Evolutionary conservation across 2,888 invertebrate genomes (phyloP).

Genomic region (Parnassius glacialis): DNA sequence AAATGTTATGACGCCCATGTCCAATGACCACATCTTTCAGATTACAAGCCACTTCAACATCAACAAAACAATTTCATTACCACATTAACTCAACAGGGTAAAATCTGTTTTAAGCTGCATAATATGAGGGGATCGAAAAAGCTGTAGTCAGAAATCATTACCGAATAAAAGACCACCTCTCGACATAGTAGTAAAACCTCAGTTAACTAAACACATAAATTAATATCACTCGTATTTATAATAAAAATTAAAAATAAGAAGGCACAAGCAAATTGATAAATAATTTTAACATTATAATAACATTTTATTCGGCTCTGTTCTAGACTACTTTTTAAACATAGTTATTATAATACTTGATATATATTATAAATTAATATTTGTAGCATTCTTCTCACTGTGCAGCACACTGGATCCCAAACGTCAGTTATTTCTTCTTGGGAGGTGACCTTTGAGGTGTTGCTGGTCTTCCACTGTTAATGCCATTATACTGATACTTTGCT

Average conservation of each 20-base stretch:
- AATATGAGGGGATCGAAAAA: constrained; percentile 67
- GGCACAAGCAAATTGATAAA: constrained; percentile 78
- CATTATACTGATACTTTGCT: constrained; percentile 98
- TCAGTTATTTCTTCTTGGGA: constrained; percentile 86
- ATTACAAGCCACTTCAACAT: constrained; percentile 65
- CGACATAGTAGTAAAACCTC: constrained; percentile 44
- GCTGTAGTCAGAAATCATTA: constrained; percentile 63
- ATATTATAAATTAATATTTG: constrained; percentile 68
- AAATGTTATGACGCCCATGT: constrained; percentile 62
- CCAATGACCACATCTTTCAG: constrained; percentile 74
- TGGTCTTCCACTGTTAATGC: constrained; percentile 92
- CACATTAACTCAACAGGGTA: constrained; percentile 48
- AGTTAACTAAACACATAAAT: constrained; percentile 75
- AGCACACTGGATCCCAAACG: constrained; percentile 72
- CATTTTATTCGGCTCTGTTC: constrained; percentile 70
- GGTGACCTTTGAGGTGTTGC: constrained; percentile 91
- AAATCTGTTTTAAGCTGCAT: constrained; percentile 56
- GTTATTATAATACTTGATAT: constrained; percentile 76
- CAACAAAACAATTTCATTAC: constrained; percentile 52
- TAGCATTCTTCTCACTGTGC: constrained; percentile 78
- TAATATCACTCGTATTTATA: constrained; percentile 73
- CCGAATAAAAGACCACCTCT: constrained; percentile 63
- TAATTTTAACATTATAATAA: constrained; percentile 60
- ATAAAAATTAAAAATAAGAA: constrained; percentile 75
- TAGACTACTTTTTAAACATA: constrained; percentile 68